phyloP scores from a whole-genome alignment of 2,797 vertebrate genomes.

The Thunnus albacares region DNA sequence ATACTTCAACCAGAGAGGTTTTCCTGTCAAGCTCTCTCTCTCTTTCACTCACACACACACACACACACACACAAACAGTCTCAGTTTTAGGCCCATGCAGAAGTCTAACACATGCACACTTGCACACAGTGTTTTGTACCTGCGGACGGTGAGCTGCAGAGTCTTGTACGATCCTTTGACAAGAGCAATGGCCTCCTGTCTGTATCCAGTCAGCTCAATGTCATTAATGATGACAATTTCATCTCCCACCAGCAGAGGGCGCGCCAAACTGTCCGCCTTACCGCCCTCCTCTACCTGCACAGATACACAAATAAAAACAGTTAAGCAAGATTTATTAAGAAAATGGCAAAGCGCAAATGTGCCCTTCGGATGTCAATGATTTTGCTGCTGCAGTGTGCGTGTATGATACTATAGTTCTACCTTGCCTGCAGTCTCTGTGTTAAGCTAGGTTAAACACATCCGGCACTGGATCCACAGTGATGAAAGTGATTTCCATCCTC shows the following conservation, averaged over 20 bases:
- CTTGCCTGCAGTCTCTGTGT: background rate
- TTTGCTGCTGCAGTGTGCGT: background rate
- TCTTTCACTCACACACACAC: background rate
- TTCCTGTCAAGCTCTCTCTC: too few relatives aligned
- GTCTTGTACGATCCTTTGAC: slow-evolving; percentile 94
- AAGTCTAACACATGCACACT: slow-evolving; percentile 7
- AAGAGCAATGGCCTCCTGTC: slow-evolving; percentile 92
- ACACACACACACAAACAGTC: slow-evolving; percentile 8
- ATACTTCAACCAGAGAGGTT: background rate
- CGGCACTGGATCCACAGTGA: slow-evolving; percentile 5
- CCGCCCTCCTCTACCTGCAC: slow-evolving; percentile 91
- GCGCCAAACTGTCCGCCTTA: slow-evolving; percentile 86
- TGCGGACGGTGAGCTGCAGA: slow-evolving; percentile 90
- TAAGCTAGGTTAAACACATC: background rate
- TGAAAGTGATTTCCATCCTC: slow-evolving; percentile 2
- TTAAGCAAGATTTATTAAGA: background rate
- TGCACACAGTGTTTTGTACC: slow-evolving; percentile 70
- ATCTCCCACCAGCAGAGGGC: slow-evolving; percentile 89
- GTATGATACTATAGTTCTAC: background rate
- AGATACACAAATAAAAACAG: slow-evolving; percentile 26
- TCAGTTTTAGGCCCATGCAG: background rate
- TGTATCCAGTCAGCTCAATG: slow-evolving; percentile 90
- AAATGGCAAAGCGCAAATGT: background rate
- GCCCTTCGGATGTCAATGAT: background rate
- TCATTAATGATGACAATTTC: slow-evolving; percentile 92